A percentile compares a stretch with the other conserved stretches of the same genome.
phyloP scores from a whole-genome alignment of 2,888 invertebrate genomes.

The Philhelius pedissequus region DNA sequence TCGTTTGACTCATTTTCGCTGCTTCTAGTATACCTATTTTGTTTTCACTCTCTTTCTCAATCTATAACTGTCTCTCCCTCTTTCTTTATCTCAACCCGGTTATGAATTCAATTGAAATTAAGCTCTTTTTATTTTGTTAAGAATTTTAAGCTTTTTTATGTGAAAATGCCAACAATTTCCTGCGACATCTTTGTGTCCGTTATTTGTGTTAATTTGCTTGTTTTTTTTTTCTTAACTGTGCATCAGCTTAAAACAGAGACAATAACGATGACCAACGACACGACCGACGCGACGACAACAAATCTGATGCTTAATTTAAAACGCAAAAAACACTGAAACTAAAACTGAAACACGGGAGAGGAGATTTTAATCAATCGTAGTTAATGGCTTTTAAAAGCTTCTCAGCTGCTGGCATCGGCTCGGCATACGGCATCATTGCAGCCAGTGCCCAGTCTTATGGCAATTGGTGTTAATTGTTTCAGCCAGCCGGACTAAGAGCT shows the following conservation, averaged over 20 bases:
- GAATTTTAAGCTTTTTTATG: no score
- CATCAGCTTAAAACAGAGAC: background rate
- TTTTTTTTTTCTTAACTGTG: background rate
- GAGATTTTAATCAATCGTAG: slow-evolving; percentile 61
- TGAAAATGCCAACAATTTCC: background rate
- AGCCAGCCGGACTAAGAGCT: slow-evolving; percentile 51
- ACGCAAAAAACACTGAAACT: background rate
- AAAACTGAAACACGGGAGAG: slow-evolving; percentile 27
- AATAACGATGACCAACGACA: slow-evolving; percentile 5
- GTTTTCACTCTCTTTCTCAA: no score
- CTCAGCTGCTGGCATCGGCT: background rate
- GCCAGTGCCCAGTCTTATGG: background rate
- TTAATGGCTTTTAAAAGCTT: slow-evolving; percentile 67
- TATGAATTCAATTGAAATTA: no score
- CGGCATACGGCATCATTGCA: background rate
- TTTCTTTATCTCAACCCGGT: no score
- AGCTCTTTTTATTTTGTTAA: no score
- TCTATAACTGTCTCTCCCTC: no score
- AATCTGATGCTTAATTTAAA: background rate
- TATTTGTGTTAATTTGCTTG: background rate
- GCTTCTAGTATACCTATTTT: no score
- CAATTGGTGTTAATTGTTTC: slow-evolving; percentile 54
- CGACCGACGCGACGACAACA: background rate
- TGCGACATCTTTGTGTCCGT: background rate
- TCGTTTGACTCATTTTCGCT: no score